These are phyloP conservation scores for Heteronetta atricapilla DNA, from an alignment of 2,113 vertebrate genomes.

Conservation along the genomic window DNA sequence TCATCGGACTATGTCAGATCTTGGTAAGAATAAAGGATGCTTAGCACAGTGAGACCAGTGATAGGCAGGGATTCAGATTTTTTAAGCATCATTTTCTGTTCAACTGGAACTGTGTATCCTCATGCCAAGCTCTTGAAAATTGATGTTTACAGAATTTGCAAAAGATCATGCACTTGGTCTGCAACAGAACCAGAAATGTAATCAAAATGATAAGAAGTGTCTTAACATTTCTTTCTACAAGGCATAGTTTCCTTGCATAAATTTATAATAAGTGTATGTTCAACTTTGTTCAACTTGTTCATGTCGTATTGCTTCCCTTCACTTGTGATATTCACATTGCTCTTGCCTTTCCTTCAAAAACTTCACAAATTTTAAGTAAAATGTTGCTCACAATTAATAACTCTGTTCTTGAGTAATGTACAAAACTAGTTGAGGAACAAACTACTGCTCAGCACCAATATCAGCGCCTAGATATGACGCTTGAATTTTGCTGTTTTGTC, in stretches of 20 bases:
- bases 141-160: neutral
- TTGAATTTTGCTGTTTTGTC: neutral
- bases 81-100: neutral
- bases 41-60: neutral
- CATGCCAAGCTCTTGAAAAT: neutral
- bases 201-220: neutral
- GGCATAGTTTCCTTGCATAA: neutral
- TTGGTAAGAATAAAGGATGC: neutral
- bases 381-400: neutral
- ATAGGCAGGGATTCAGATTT: neutral
- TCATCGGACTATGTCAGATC: neutral
- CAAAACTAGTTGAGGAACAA: neutral
- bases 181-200: neutral
- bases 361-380: neutral
- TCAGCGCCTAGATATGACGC: neutral
- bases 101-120: neutral
- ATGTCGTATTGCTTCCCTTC: neutral
- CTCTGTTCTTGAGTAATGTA: neutral
- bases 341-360: neutral
- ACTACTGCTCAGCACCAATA: neutral
- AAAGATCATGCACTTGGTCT: fast-evolving
- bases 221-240: neutral
- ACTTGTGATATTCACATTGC: neutral
- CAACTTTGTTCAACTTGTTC: neutral
- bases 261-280: neutral